phyloP scores from a whole-genome alignment of 2,113 vertebrate genomes.

The Salvelinus sp. region DNA sequence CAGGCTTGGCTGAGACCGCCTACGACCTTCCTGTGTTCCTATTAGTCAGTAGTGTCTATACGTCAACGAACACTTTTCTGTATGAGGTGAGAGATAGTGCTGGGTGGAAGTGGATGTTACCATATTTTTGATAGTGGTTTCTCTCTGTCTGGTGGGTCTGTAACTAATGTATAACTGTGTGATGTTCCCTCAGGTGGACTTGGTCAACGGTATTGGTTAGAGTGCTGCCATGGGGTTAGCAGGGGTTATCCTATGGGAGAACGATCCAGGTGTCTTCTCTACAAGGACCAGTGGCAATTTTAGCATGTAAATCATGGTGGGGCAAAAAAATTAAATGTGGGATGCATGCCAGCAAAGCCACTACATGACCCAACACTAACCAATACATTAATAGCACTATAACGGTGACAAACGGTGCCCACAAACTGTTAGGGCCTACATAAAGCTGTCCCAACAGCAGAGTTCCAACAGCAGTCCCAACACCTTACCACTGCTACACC shows the following conservation, averaged over 20 bases:
- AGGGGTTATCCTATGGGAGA: constrained; percentile 89
- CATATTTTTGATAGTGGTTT: not conserved
- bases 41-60: constrained; percentile 70
- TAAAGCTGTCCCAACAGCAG: no score
- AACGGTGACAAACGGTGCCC: no score
- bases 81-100: constrained; percentile 65
- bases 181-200: constrained; percentile 74
- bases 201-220: constrained; percentile 86
- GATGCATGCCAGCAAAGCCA: no score
- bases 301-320: no score
- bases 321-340: no score
- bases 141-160: not conserved
- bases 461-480: no score
- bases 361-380: no score
- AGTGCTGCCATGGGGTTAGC: constrained; percentile 86
- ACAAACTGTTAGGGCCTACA: no score
- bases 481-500: no score
- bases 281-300: not conserved
- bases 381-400: no score
- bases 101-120: not conserved
- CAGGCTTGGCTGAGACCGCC: constrained; percentile 54
- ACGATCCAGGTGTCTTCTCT: constrained; percentile 68
- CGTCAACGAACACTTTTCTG: constrained; percentile 68
- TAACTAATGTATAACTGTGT: not conserved
- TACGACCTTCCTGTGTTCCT: constrained; percentile 76